Base-by-base conservation (phyloP, 2,888 invertebrate species). In the Choristoneura rosaceana region DNA sequence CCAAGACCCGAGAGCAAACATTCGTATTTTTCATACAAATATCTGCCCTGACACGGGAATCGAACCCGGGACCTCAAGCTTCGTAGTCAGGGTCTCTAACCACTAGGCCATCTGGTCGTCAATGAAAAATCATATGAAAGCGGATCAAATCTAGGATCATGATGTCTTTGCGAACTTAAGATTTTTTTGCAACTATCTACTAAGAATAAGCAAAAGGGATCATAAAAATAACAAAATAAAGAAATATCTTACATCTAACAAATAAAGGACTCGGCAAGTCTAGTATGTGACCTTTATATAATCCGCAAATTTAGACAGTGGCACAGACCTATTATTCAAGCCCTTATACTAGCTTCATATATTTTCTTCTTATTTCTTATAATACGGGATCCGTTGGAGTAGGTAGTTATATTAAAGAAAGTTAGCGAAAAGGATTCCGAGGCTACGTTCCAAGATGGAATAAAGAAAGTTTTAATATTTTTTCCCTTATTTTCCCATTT, bases 391-490 rank as follows among this genome's bases (percentile, higher is more conserved):
- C 69, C 74, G 70, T 61, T 73, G 73, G 68, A 76, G 75, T 79
- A 79, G 79, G 75, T 74, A 66, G 74, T 78, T 81, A 81, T 84
- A 86, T 84, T 84, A 87, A 85, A 83, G 79, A 86, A 90, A 89
- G 87, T 88, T 86, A 79, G 79, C 80, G 76, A 80, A 85, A 88
- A 84, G 87, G 87, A 87, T 90, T 87, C 81, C 77, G 79, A 77
- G 81, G 78, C 79, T 79, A 70, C 78, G 77, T 78, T 79, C 80
- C 80, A 78, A 81, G 82, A 88, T 87, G 84, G 84, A 86, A 88
- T 87, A 86, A 86, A 82, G 82, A 83, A 89, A 89, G 83, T 90
- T 89, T 88, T 87, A 85, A 87, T 88, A 85, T 87, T 86, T 85
- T 84, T 78, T 71, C 77, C 77, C 76, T 80, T 80, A 79, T 78